These are phyloP conservation scores for Melanotaenia boesemani DNA, from an alignment of 2,797 vertebrate species.

Conservation along the genomic window DNA sequence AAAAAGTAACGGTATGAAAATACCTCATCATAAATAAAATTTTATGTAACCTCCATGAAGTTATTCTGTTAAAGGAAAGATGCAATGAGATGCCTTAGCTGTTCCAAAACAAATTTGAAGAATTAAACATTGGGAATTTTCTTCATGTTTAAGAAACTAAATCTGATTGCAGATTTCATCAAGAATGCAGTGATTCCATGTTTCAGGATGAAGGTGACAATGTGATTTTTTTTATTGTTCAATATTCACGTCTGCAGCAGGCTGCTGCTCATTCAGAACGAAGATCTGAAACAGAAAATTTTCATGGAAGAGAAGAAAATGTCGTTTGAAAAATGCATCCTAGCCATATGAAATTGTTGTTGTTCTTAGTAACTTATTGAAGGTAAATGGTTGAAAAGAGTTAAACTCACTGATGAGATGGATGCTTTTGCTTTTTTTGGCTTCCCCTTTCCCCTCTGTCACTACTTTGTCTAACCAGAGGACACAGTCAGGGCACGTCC, in stretches of 20 bases:
- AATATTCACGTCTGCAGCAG: neutral
- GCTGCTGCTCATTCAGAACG: slow-evolving; percentile 32
- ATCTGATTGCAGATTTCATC: neutral
- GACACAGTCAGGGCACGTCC: slow-evolving; percentile 53
- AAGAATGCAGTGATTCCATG: neutral
- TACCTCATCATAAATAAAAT: too few relatives aligned
- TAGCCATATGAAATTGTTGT: too few relatives aligned
- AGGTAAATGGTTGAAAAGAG: neutral
- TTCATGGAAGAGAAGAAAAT: neutral
- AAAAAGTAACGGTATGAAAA: too few relatives aligned
- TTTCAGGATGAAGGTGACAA: neutral
- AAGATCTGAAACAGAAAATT: slow-evolving; percentile 45
- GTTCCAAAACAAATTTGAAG: too few relatives aligned
- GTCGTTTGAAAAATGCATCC: neutral
- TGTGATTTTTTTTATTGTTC: slow-evolving; percentile 16
- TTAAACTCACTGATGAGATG: slow-evolving; percentile 58
- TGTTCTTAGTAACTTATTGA: neutral
- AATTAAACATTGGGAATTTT: neutral
- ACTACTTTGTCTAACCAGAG: slow-evolving; percentile 36
- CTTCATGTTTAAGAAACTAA: neutral
- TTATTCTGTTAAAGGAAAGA: too few relatives aligned
- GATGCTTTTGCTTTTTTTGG: slow-evolving; percentile 18
- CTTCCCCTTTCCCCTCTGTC: rapidly evolving
- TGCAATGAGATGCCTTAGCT: too few relatives aligned
- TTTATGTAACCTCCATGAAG: too few relatives aligned